These are phyloP conservation scores for Otus scops DNA, from an alignment of 2,797 vertebrate species.

Conservation along the genomic window DNA sequence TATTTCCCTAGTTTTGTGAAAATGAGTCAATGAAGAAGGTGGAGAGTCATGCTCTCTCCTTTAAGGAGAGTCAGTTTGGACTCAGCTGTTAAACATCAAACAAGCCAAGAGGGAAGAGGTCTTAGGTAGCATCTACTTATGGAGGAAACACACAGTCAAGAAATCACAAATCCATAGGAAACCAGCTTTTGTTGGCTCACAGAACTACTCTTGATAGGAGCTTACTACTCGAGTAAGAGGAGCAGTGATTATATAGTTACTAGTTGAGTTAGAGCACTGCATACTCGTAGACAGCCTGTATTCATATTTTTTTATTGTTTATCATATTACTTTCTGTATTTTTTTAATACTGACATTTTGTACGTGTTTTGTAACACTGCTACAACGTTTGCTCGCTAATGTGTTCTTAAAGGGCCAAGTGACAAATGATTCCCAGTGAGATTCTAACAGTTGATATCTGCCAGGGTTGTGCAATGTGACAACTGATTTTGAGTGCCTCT, in stretches of 20 bases:
- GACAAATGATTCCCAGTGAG: neutral
- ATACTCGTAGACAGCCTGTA: neutral
- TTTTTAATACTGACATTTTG: neutral
- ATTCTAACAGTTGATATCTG: neutral
- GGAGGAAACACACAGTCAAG: neutral
- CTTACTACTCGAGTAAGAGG: neutral
- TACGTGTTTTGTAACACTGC: neutral
- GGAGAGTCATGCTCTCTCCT: neutral
- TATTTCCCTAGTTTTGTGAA: neutral
- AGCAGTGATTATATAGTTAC: neutral
- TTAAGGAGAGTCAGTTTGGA: neutral
- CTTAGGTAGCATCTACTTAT: neutral
- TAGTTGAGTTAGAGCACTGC: neutral
- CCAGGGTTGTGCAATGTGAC: neutral
- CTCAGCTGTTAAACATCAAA: neutral
- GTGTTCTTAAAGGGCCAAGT: neutral
- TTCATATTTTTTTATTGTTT: neutral
- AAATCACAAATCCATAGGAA: neutral
- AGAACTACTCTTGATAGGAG: neutral
- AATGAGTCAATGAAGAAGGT: neutral
- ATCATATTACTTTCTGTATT: neutral
- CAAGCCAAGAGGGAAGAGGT: neutral
- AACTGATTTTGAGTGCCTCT: neutral
- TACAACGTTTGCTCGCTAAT: neutral
- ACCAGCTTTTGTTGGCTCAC: neutral